Conservation (phyloP, 2,113 vertebrate genomes). For the Heptranchias perlo region DNA sequence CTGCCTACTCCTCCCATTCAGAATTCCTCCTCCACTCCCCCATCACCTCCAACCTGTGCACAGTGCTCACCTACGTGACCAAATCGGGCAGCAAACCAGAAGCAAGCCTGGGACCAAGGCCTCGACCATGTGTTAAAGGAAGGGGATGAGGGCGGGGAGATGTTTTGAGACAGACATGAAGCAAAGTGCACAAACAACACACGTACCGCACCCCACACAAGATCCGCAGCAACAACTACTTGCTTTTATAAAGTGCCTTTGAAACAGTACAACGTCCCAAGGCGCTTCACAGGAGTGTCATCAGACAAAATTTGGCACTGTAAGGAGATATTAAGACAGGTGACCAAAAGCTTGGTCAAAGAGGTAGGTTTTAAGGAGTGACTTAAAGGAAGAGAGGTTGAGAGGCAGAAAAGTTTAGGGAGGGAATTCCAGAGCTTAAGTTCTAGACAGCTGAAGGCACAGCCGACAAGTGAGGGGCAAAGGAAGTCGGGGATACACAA, state of each 20-base stretch:
- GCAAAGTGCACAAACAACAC: neutral
- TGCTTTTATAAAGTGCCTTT: neutral
- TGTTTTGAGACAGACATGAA: neutral
- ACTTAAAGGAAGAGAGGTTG: too few relatives aligned
- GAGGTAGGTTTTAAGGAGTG: too few relatives aligned
- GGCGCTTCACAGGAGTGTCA: neutral
- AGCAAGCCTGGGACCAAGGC: neutral
- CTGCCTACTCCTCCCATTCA: neutral
- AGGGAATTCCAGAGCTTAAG: too few relatives aligned
- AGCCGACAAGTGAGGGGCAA: too few relatives aligned
- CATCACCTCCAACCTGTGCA: too few relatives aligned
- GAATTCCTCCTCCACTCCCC: too few relatives aligned
- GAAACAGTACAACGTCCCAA: neutral
- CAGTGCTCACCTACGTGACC: neutral
- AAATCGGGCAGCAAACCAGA: neutral
- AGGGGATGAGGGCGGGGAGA: neutral
- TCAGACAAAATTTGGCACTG: neutral
- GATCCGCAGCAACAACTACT: neutral
- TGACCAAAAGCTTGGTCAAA: too few relatives aligned
- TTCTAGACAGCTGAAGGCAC: too few relatives aligned
- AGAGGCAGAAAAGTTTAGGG: too few relatives aligned
- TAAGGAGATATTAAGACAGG: too few relatives aligned
- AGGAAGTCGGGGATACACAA: too few relatives aligned
- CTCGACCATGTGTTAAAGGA: neutral
- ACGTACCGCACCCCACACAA: neutral